Conservation (phyloP, 2,797 vertebrate species). For the Urophycis tenuis region DNA sequence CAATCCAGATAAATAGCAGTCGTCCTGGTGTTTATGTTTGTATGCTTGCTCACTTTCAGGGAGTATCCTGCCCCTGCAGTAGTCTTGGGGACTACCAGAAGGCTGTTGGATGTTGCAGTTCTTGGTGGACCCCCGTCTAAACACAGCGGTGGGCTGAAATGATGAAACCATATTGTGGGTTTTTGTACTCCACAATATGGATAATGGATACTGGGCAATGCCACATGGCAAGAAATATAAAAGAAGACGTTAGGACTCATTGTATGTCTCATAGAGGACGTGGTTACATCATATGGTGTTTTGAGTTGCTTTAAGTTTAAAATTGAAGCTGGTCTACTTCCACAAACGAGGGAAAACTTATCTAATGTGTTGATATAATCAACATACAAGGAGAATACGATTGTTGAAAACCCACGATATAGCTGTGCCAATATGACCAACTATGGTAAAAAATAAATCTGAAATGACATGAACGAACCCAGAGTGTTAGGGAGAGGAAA, state of each 20-base stretch:
- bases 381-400: background rate
- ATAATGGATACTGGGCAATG: background rate
- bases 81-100: constrained; percentile 19
- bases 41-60: constrained; percentile 62
- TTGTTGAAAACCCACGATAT: background rate
- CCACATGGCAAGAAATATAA: background rate
- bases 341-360: too few relatives aligned
- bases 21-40: background rate
- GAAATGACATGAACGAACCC: background rate
- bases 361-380: too few relatives aligned
- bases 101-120: background rate
- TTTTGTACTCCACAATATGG: background rate
- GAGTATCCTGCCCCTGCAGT: constrained; percentile 53
- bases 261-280: background rate
- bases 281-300: background rate
- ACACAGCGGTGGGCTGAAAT: background rate
- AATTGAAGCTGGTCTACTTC: background rate
- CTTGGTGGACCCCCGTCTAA: background rate
- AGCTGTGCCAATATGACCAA: background rate
- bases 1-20: too few relatives aligned
- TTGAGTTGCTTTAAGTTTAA: too few relatives aligned
- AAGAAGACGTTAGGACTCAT: background rate
- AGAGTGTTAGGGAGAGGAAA: background rate
- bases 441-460: background rate
- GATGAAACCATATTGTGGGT: background rate